A percentile compares a stretch with the other conserved stretches of the same genome.
Evolutionary conservation across 2,888 invertebrate genomes (phyloP).

Genomic region (Teinopalpus imperialis): DNA sequence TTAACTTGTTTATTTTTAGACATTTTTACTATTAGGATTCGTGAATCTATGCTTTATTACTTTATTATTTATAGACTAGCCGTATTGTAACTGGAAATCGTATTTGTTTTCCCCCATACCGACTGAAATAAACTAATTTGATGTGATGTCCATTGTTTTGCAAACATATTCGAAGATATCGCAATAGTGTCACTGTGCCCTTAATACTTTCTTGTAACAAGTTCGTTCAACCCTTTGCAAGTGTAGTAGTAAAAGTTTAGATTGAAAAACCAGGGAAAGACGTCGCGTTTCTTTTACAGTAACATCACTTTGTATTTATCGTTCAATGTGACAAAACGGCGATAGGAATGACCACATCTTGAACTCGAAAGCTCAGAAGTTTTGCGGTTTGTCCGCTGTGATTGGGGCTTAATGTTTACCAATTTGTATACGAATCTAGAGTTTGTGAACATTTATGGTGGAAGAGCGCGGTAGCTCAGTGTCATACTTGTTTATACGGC

Average conservation of each 20-base stretch:
- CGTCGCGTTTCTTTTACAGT: conserved; percentile 4
- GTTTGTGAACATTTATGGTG: too few relatives aligned
- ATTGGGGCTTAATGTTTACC: background rate
- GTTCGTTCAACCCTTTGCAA: conserved; percentile 30
- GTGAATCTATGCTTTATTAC: too few relatives aligned
- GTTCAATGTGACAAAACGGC: conserved; percentile 4
- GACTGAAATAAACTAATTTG: too few relatives aligned
- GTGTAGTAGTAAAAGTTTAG: conserved; percentile 33
- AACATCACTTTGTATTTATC: conserved; percentile 17
- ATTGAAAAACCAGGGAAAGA: conserved; percentile 27
- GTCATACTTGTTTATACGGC: too few relatives aligned
- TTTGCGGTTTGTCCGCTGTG: background rate
- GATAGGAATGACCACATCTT: conserved; percentile 1
- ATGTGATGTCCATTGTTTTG: too few relatives aligned
- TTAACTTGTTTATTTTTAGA: too few relatives aligned
- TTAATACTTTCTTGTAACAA: conserved; percentile 2
- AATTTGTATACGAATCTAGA: too few relatives aligned
- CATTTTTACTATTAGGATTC: too few relatives aligned
- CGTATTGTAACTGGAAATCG: too few relatives aligned
- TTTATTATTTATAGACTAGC: too few relatives aligned
- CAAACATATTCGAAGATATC: background rate
- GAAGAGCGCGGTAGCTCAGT: too few relatives aligned
- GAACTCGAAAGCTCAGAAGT: conserved; percentile 1
- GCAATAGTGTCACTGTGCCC: conserved; percentile 1
- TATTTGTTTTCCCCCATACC: too few relatives aligned